Evolutionary conservation across 1,140 invertebrate species (phyloP).

Genomic region (Phocides pigmalion): DNA sequence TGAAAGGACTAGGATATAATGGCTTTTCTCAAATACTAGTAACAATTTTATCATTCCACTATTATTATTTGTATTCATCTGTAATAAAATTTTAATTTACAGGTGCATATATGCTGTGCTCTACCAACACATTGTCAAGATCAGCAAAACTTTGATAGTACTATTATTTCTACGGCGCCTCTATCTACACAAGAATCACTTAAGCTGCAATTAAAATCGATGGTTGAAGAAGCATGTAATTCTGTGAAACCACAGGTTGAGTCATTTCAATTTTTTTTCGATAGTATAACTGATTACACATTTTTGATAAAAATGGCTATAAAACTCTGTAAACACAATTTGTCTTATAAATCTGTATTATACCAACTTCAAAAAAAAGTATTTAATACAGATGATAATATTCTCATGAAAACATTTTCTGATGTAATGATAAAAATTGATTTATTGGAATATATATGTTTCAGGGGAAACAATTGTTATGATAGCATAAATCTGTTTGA

Average conservation of each 20-base stretch:
- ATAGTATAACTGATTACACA: slow-evolving; percentile 58
- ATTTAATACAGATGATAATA: slow-evolving; percentile 44
- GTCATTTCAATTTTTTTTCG: slow-evolving; percentile 56
- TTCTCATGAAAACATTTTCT: slow-evolving; percentile 47
- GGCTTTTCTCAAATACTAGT: too few species aligned
- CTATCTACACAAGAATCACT: slow-evolving; percentile 59
- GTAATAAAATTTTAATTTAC: slow-evolving; percentile 30
- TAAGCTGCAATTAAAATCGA: slow-evolving; percentile 55
- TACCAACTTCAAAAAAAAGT: slow-evolving; percentile 65
- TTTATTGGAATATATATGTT: slow-evolving; percentile 68
- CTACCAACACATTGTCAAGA: slow-evolving; percentile 19
- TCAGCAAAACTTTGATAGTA: slow-evolving; percentile 6
- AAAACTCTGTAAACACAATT: slow-evolving; percentile 60
- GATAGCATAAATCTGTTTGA: slow-evolving; percentile 62
- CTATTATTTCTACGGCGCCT: slow-evolving; percentile 30
- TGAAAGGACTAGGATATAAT: too few species aligned
- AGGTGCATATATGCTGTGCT: slow-evolving; percentile 44
- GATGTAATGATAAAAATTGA: slow-evolving; percentile 70
- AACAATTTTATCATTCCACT: too few species aligned
- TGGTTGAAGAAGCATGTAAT: slow-evolving; percentile 46
- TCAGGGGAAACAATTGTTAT: slow-evolving; percentile 62
- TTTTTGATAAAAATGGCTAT: slow-evolving; percentile 54
- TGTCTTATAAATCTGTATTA: slow-evolving; percentile 60
- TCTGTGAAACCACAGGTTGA: slow-evolving; percentile 36
- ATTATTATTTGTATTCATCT: background rate